These are phyloP conservation scores for Aricia artaxerxes DNA, from an alignment of 2,888 invertebrate species.

Conservation along the genomic window DNA sequence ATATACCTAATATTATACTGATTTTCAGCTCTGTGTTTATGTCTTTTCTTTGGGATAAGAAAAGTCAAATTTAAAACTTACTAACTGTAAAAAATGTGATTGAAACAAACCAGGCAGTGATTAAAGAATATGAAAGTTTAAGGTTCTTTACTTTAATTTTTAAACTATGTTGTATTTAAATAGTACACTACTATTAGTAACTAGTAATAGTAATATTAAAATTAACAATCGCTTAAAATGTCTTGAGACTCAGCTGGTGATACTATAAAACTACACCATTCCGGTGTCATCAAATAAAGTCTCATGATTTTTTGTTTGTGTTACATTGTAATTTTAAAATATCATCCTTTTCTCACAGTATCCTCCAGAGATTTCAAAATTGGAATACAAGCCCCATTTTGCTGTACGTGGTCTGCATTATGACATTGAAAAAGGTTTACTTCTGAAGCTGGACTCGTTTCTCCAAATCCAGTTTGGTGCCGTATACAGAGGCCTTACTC, in stretches of 20 bases:
- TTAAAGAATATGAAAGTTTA: no score
- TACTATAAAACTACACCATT: background rate
- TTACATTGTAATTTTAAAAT: background rate
- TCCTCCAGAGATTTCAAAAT: conserved; percentile 88
- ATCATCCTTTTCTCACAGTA: conserved; percentile 82
- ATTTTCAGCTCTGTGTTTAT: no score
- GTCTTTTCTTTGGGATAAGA: no score
- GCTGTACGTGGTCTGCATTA: conserved; percentile 98
- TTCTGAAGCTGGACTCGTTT: conserved; percentile 97
- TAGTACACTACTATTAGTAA: no score
- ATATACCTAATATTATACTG: no score
- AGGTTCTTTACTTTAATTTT: no score
- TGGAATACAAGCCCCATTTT: conserved; percentile 95
- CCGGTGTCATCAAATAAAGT: background rate
- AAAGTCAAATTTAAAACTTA: no score
- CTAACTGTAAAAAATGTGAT: no score
- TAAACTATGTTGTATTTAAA: no score
- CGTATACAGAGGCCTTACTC: conserved; percentile 92
- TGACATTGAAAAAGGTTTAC: conserved; percentile 95
- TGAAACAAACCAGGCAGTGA: no score
- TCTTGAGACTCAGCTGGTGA: no score
- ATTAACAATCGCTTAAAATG: background rate
- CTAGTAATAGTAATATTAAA: background rate
- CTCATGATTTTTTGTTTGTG: background rate
- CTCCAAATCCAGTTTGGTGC: conserved; percentile 97